Evolutionary conservation across 2,797 vertebrate species (phyloP).

Genomic region (Hippoglossus hippoglossus): DNA sequence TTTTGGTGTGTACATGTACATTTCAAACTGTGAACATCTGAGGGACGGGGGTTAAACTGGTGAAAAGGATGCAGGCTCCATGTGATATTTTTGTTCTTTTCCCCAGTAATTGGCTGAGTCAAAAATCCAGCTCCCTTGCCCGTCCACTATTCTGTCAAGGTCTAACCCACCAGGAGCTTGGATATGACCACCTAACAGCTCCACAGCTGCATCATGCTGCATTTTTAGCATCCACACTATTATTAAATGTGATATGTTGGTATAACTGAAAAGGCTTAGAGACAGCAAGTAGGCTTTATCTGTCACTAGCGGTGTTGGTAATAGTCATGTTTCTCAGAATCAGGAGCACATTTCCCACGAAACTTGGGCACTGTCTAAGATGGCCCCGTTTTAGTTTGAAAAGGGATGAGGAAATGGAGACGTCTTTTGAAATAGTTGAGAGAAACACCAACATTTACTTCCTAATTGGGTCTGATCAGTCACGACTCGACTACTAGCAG

Average conservation of each 20-base stretch:
- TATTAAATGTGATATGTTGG: no score
- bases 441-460: no score
- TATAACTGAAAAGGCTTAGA: background rate
- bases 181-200: constrained; percentile 1
- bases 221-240: background rate
- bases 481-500: no score
- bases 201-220: constrained; percentile 1
- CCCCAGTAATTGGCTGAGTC: constrained; percentile 18
- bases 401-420: no score
- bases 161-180: constrained; percentile 15
- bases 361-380: no score
- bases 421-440: no score
- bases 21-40: constrained; percentile 16
- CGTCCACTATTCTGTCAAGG: constrained; percentile 9
- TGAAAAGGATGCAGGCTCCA: constrained; percentile 1
- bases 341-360: no score
- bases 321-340: no score
- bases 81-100: constrained; percentile 21
- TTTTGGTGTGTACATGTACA: constrained; percentile 6
- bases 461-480: no score
- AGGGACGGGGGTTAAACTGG: background rate
- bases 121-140: constrained; percentile 8
- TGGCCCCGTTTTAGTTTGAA: no score
- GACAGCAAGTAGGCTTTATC: background rate
- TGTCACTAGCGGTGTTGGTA: background rate